Base-by-base conservation (phyloP, 2,888 invertebrate genomes). In the Drosophila nigricruria region DNA sequence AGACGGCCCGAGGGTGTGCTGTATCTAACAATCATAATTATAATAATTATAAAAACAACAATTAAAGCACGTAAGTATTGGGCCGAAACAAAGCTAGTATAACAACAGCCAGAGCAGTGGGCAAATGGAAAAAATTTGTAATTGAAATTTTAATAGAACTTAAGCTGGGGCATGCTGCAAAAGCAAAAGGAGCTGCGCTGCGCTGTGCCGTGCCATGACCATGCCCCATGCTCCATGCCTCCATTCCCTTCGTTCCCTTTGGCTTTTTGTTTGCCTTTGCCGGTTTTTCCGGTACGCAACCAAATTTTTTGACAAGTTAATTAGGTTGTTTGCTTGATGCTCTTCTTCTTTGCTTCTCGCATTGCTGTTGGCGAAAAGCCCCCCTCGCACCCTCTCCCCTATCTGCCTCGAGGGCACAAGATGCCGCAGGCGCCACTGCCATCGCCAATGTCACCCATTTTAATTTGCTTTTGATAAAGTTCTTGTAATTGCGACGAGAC, bases 221-320 rank as follows among this genome's bases (percentile, higher is more conserved):
- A 5, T 40, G 18, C 10, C 10, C 40, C 1, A 25, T 18, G 18
- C 3, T 12, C 42, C 20, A 20, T 18, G 40, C 5, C 5, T 2
- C 20, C 23, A 10, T n/a, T n/a, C 20, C 20, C 45, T 30, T 12
- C 32, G 9, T 16, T 20, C 40, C 25, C 40, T 18, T 59, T 64
- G 34, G 53, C 34, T n/a, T 20, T 34, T 64, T 67, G 71, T 60
- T 60, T 59, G 56, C 38, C 57, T 70, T 65, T 63, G 58, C 45
- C 42, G 34, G 18, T 45, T 73, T 66, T 76, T 52, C 70, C 73
- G 80, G 62, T 82, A 70, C 67, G 54, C 70, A 45, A 58, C 68
- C 73, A 80, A 82, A 81, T 34, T 76, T 81, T 81, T 81, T 85
- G 85, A 81, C 81, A 81, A 81, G 80, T 85, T 81, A 81, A 81